These are phyloP conservation scores for Agelastica alni DNA, from an alignment of 2,888 invertebrate genomes.

Conservation along the genomic window DNA sequence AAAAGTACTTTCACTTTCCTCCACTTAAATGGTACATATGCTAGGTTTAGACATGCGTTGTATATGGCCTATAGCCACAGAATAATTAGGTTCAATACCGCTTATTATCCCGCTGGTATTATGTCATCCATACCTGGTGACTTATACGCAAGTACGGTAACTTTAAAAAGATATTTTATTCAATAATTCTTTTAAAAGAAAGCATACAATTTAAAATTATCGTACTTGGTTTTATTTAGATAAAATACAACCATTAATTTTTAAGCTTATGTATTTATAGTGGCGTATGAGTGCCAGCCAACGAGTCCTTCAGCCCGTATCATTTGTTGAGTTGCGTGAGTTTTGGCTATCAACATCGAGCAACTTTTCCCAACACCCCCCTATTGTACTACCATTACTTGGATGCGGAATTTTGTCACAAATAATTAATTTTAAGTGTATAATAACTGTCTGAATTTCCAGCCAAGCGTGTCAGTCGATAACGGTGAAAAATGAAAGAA, in stretches of 20 bases:
- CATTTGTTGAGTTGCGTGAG: conserved; percentile 47
- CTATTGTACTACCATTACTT: conserved; percentile 29
- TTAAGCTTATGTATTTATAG: conserved; percentile 41
- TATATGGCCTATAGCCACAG: no score
- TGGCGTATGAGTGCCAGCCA: conserved; percentile 44
- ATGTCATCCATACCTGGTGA: no score
- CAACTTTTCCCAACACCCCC: conserved; percentile 32
- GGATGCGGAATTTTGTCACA: conserved; percentile 38
- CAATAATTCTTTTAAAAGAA: no score
- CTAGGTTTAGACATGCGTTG: no score
- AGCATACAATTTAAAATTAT: conserved; percentile 21
- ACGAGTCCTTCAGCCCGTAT: conserved; percentile 42
- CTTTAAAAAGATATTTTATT: no score
- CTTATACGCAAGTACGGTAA: no score
- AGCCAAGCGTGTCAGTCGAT: conserved; percentile 32
- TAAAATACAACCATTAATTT: conserved; percentile 35
- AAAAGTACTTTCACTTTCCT: no score
- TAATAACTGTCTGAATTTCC: conserved; percentile 35
- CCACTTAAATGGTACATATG: no score
- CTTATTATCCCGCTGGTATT: no score
- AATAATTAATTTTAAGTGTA: conserved; percentile 42
- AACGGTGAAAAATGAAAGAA: conserved; percentile 30
- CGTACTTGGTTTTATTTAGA: conserved; percentile 18
- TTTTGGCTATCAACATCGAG: conserved; percentile 39
- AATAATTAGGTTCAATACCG: no score